A percentile compares a stretch with the other conserved stretches of the same genome.
Evolutionary conservation across 1,140 invertebrate species (phyloP).

Genomic region (Drosophila neocordata): DNA sequence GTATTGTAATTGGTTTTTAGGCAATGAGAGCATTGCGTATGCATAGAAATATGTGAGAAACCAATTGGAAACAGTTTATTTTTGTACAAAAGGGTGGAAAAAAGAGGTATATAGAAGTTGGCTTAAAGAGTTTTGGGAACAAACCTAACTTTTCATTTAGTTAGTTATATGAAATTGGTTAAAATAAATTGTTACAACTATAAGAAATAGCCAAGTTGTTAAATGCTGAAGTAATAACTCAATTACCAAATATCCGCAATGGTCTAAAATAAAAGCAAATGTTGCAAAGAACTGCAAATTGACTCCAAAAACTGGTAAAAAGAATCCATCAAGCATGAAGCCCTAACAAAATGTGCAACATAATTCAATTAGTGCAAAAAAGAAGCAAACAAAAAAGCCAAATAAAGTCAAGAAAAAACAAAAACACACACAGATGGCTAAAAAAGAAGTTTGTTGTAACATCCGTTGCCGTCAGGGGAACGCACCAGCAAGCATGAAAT

Average conservation of each 20-base stretch:
- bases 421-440: too few relatives aligned
- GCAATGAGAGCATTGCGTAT: neutral
- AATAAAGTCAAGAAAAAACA: slow-evolving; percentile 21
- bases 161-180: neutral
- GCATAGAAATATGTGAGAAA: neutral
- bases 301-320: slow-evolving; percentile 11
- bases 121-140: neutral
- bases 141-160: neutral
- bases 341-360: slow-evolving; percentile 63
- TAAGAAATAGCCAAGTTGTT: slow-evolving; percentile 18
- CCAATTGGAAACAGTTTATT: slow-evolving; percentile 1
- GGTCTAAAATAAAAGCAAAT: slow-evolving; percentile 1
- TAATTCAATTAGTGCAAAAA: slow-evolving; percentile 71
- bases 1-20: neutral
- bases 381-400: slow-evolving; percentile 22
- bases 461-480: slow-evolving; percentile 19
- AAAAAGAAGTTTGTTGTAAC: slow-evolving; percentile 52
- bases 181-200: neutral
- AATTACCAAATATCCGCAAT: slow-evolving; percentile 67
- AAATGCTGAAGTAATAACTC: slow-evolving; percentile 43
- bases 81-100: neutral
- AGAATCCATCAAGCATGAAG: slow-evolving; percentile 65
- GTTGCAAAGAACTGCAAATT: slow-evolving; percentile 38
- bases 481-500: slow-evolving; percentile 48
- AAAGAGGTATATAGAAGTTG: neutral